Percentiles rank a stretch among this genome's conserved stretches.
Evolutionary conservation across 2,888 invertebrate genomes (phyloP).

Genomic region (Venustoraphidia nigricollis): DNA sequence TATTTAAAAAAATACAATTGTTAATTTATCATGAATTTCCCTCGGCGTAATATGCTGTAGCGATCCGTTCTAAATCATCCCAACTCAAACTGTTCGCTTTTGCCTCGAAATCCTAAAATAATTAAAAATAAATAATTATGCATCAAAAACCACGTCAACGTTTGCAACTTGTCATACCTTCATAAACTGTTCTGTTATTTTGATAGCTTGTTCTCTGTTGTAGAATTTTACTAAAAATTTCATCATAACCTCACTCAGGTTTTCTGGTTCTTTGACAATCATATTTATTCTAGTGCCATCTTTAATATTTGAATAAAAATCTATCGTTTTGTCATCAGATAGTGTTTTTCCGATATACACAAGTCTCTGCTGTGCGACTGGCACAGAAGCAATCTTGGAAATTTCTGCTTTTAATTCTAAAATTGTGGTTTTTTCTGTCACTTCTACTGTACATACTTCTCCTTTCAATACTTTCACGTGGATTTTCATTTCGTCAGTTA

Average conservation of each 20-base stretch:
- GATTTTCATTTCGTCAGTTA: conserved; percentile 42
- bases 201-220: conserved; percentile 45
- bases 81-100: conserved; percentile 26
- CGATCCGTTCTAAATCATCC: conserved; percentile 28
- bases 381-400: conserved; percentile 44
- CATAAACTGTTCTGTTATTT: conserved; percentile 40
- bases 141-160: not conserved
- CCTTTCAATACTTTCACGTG: conserved; percentile 59
- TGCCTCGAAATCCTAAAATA: conserved; percentile 20
- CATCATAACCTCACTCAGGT: conserved; percentile 38
- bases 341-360: conserved; percentile 55
- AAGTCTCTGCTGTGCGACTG: conserved; percentile 52
- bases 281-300: conserved; percentile 61
- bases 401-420: conserved; percentile 53
- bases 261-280: conserved; percentile 50
- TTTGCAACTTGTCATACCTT: conserved; percentile 21
- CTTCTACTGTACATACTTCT: conserved; percentile 50
- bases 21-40: conserved; percentile 12
- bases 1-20: too few species aligned
- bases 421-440: conserved; percentile 41
- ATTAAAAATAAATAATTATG: not conserved
- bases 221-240: conserved; percentile 45
- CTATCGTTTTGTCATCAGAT: conserved; percentile 51
- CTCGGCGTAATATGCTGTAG: conserved; percentile 24
- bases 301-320: conserved; percentile 54